phyloP scores from a whole-genome alignment of 2,113 vertebrate species.

The Platycercus adscitus region DNA sequence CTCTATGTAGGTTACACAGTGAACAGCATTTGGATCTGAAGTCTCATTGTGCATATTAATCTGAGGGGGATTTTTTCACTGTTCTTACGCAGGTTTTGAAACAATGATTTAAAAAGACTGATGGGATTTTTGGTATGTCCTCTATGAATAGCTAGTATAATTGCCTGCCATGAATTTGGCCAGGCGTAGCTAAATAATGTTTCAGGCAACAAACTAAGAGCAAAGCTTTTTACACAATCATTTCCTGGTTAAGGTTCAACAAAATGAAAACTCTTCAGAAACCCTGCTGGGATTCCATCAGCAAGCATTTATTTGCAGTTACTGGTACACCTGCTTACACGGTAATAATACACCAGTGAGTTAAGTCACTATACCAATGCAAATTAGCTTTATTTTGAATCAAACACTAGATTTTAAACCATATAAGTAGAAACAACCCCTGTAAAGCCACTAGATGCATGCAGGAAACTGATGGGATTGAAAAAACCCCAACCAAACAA shows the following conservation, averaged over 20 bases:
- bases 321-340: slow-evolving; percentile 79
- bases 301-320: slow-evolving; percentile 80
- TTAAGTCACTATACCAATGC: slow-evolving; percentile 77
- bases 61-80: slow-evolving; percentile 39
- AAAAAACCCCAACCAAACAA: neutral
- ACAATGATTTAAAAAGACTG: slow-evolving; percentile 35
- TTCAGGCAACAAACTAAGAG: slow-evolving; percentile 73
- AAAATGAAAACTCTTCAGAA: slow-evolving; percentile 82
- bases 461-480: neutral
- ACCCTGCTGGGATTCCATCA: slow-evolving; percentile 82
- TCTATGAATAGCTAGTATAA: slow-evolving; percentile 64
- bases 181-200: slow-evolving; percentile 76
- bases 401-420: slow-evolving; percentile 59
- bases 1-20: slow-evolving; percentile 28
- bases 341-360: slow-evolving; percentile 78
- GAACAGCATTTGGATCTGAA: slow-evolving; percentile 17
- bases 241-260: slow-evolving; percentile 80
- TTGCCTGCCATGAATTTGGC: slow-evolving; percentile 67
- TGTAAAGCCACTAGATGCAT: neutral
- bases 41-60: slow-evolving; percentile 47
- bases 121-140: slow-evolving; percentile 60
- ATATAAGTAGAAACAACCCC: neutral
- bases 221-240: slow-evolving; percentile 74
- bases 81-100: neutral
- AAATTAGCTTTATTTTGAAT: slow-evolving; percentile 79